Evolutionary conservation across 2,888 invertebrate genomes (phyloP).

Genomic region (Synergus gifuensis): DNA sequence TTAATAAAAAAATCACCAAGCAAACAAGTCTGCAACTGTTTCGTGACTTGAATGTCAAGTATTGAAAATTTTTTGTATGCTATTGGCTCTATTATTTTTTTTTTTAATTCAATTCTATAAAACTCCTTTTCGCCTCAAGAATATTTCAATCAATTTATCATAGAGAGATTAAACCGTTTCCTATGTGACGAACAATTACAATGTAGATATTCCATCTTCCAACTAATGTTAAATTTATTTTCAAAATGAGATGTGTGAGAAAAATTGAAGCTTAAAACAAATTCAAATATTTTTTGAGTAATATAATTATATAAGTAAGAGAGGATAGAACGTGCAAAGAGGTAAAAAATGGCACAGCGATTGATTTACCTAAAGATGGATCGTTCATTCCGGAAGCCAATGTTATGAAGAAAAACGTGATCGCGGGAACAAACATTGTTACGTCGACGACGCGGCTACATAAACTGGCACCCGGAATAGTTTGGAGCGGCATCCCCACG

Average conservation of each 20-base stretch:
- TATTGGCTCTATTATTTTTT: no score
- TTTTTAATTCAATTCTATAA: no score
- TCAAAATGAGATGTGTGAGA: not conserved
- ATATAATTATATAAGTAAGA: not conserved
- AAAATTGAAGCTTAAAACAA: not conserved
- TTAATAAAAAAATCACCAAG: no score
- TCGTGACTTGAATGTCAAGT: no score
- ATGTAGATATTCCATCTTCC: not conserved
- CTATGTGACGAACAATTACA: not conserved
- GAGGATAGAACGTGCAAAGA: conserved; percentile 14
- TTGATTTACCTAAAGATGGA: conserved; percentile 71
- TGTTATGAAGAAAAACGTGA: conserved; percentile 70
- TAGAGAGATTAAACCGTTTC: not conserved
- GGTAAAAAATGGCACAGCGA: conserved; percentile 16
- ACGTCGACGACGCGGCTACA: conserved; percentile 74
- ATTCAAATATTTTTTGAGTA: not conserved
- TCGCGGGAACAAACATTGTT: conserved; percentile 72
- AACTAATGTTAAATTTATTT: not conserved
- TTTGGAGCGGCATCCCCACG: conserved; percentile 54
- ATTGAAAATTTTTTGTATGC: no score
- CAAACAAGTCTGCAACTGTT: no score
- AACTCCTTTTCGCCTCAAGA: not conserved
- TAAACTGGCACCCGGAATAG: conserved; percentile 68
- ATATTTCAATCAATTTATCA: not conserved
- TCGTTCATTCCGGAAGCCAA: conserved; percentile 73